phyloP scores from a whole-genome alignment of 2,888 invertebrate species.

The Neria commutata region DNA sequence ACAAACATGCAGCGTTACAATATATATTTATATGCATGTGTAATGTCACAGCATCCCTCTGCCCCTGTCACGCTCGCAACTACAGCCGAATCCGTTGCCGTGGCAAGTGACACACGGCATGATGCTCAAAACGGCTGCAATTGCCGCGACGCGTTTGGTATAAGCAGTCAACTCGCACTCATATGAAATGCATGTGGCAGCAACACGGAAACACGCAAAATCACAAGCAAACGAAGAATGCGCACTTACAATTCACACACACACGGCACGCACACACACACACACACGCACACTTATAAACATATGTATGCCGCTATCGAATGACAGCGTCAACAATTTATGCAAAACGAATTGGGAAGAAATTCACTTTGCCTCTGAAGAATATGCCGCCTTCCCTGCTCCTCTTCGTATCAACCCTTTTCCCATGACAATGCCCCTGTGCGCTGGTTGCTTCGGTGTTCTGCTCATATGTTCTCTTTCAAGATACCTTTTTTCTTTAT shows the following conservation, averaged over 20 bases:
- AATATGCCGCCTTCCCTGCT: not conserved
- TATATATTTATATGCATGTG: constrained; percentile 45
- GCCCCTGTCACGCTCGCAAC: too few relatives aligned
- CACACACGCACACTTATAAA: not conserved
- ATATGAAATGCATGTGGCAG: not conserved
- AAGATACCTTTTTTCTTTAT: too few relatives aligned
- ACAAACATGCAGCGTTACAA: constrained; percentile 46
- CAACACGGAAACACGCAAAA: too few relatives aligned
- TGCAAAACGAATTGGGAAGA: constrained; percentile 40
- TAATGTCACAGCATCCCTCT: constrained; percentile 26
- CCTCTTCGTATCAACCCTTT: too few relatives aligned
- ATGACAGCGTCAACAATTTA: constrained; percentile 48
- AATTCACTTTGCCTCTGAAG: constrained; percentile 30
- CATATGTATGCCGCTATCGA: constrained; percentile 31
- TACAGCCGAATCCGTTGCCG: too few relatives aligned
- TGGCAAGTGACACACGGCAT: not conserved
- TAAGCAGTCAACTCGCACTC: too few relatives aligned
- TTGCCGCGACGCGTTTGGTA: not conserved
- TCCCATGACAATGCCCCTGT: not conserved
- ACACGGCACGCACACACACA: not conserved
- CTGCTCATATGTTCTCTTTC: not conserved
- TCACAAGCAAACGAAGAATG: too few relatives aligned
- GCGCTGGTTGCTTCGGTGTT: not conserved
- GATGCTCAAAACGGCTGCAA: not conserved
- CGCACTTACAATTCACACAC: too few relatives aligned